These are phyloP conservation scores for Drosophila siamana DNA, from an alignment of 2,888 invertebrate genomes.

Conservation along the genomic window DNA sequence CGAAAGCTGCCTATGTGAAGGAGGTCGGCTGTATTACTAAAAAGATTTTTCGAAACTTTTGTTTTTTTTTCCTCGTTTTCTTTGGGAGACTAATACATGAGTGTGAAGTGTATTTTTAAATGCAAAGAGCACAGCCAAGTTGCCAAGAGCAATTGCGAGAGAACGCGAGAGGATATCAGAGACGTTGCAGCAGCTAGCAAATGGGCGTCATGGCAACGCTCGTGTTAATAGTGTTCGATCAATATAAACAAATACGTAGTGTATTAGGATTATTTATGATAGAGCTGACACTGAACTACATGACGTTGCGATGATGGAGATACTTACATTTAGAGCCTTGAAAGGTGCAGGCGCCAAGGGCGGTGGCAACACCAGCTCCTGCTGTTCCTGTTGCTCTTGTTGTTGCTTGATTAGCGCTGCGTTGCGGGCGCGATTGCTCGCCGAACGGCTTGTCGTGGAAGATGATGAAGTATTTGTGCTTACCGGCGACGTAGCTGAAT, in stretches of 20 bases:
- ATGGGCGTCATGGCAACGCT: constrained; percentile 49
- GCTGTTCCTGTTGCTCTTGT: constrained; percentile 61
- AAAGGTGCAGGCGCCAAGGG: constrained; percentile 87
- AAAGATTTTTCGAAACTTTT: constrained; percentile 43
- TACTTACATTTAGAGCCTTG: constrained; percentile 85
- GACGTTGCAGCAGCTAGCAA: constrained; percentile 18
- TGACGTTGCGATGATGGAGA: background rate
- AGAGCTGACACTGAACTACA: background rate
- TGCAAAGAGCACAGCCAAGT: constrained; percentile 12
- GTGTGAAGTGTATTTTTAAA: constrained; percentile 70
- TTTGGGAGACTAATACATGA: constrained; percentile 41
- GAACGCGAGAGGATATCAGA: constrained; percentile 19
- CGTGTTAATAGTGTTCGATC: constrained; percentile 12
- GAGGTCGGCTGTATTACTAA: constrained; percentile 70
- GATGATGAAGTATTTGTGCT: constrained; percentile 33
- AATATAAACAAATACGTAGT: constrained; percentile 40
- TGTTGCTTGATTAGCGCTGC: constrained; percentile 54
- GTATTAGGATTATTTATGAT: background rate
- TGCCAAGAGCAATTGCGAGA: constrained; percentile 5
- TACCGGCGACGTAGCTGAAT: constrained; percentile 42
- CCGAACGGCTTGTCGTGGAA: constrained; percentile 25
- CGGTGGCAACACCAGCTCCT: constrained; percentile 86
- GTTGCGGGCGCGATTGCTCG: constrained; percentile 43
- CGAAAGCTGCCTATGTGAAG: constrained; percentile 17
- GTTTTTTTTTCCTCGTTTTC: too few species aligned